Percentiles rank a stretch among this genome's conserved stretches.
Evolutionary conservation across 2,113 vertebrate genomes (phyloP).

Genomic region (Salvator merianae): DNA sequence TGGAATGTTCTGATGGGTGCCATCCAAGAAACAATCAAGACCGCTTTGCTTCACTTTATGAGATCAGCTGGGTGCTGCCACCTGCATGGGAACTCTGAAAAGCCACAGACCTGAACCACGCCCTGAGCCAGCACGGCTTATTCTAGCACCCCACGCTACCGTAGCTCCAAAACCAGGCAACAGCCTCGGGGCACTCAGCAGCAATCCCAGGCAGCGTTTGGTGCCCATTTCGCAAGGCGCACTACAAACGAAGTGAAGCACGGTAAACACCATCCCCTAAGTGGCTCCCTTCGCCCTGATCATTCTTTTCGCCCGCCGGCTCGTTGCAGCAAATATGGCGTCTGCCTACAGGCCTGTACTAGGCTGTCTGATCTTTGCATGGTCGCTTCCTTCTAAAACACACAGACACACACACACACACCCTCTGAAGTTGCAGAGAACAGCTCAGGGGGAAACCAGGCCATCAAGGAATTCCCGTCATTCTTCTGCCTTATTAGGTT

Average conservation of each 20-base stretch:
- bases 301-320: background rate
- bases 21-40: no score
- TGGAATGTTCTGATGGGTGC: no score
- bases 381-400: conserved; percentile 4
- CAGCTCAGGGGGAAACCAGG: conserved; percentile 55
- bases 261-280: no score
- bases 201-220: background rate
- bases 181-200: background rate
- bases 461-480: conserved; percentile 72
- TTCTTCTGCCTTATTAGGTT: conserved; percentile 78
- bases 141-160: background rate
- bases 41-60: no score
- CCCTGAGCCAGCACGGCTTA: no score
- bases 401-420: background rate
- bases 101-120: background rate
- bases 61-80: no score
- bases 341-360: conserved; percentile 2
- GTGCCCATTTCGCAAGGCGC: background rate
- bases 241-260: background rate
- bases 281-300: background rate
- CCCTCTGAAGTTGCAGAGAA: conserved; percentile 37
- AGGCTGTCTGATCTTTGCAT: background rate
- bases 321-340: background rate
- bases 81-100: background rate
- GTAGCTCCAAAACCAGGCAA: background rate